These are phyloP conservation scores for Anguilla japonica DNA, from an alignment of 2,113 vertebrate species.

Conservation along the genomic window DNA sequence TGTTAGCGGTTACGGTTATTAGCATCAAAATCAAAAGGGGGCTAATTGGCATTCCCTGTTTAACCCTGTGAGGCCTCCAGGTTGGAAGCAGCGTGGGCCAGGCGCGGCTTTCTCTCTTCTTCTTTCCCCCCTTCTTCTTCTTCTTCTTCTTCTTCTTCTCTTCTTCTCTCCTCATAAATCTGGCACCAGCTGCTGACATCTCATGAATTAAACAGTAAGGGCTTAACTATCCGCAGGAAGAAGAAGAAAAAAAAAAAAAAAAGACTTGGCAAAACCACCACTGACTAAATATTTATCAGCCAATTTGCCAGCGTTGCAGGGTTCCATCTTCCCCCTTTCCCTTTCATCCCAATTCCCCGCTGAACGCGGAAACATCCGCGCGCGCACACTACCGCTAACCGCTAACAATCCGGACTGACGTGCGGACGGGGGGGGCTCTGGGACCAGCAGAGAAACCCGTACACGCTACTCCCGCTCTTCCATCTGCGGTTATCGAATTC, in stretches of 20 bases:
- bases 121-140: background rate
- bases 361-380: background rate
- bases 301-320: conserved; percentile 21
- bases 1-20: background rate
- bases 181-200: conserved; percentile 12
- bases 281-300: background rate
- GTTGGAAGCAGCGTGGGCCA: background rate
- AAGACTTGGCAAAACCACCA: background rate
- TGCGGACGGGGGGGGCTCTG: background rate
- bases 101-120: background rate
- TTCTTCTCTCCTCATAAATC: background rate
- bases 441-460: background rate
- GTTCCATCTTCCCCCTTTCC: conserved; percentile 14
- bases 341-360: conserved; percentile 16
- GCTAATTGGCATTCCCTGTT: background rate
- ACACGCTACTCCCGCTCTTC: background rate
- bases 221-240: background rate
- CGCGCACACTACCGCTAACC: background rate
- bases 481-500: background rate
- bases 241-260: background rate
- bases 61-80: conserved; percentile 3
- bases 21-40: background rate
- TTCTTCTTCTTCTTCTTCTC: background rate
- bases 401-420: background rate
- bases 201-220: conserved; percentile 4